Percentiles rank a stretch among this genome's conserved stretches.
phyloP scores from a whole-genome alignment of 2,113 vertebrate genomes.

The Dicaeum eximium region DNA sequence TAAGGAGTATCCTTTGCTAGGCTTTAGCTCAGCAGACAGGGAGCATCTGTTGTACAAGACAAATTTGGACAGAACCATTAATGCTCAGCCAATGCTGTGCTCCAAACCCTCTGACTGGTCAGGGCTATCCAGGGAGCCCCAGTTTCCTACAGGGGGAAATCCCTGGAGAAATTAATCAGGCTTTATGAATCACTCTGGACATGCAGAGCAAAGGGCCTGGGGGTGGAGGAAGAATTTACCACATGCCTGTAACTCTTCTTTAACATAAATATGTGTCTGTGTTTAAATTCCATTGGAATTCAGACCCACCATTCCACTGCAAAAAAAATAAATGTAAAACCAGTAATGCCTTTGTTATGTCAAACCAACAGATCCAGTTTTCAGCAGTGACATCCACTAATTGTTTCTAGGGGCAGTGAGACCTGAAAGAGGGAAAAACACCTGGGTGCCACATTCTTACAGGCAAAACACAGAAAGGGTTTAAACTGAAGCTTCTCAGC shows the following conservation, averaged over 20 bases:
- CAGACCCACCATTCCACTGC: neutral
- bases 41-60: neutral
- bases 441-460: neutral
- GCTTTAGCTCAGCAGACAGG: neutral
- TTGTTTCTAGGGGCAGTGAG: neutral
- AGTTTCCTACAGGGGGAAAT: neutral
- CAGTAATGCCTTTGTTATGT: neutral
- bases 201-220: neutral
- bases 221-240: neutral
- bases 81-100: neutral
- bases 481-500: neutral
- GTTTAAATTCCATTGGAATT: neutral
- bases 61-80: neutral
- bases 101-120: neutral
- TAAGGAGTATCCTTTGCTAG: neutral
- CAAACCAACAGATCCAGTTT: neutral
- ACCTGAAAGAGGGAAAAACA: neutral
- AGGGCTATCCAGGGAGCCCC: neutral
- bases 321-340: neutral
- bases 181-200: neutral
- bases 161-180: neutral
- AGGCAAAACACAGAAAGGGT: neutral
- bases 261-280: neutral
- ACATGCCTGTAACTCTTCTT: neutral
- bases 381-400: neutral